Evolutionary conservation across 2,113 vertebrate genomes (phyloP).

Genomic region (Entomyzon cyanotis): DNA sequence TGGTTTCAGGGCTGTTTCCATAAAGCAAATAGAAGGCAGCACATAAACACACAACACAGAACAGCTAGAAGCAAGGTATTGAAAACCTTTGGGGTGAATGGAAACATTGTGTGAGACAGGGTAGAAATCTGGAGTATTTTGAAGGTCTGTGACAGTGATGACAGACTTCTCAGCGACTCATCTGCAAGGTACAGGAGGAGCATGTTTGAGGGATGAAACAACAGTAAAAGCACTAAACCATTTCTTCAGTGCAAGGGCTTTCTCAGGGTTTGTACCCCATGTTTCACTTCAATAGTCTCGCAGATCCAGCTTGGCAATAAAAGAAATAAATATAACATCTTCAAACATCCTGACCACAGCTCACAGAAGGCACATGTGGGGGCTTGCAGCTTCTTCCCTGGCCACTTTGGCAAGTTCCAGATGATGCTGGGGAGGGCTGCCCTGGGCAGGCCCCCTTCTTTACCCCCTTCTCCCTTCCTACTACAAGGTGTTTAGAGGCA

Average conservation of each 20-base stretch:
- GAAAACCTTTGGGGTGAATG: not conserved
- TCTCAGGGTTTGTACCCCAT: not conserved
- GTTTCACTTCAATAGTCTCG: not conserved
- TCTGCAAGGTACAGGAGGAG: not conserved
- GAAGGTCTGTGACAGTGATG: not conserved
- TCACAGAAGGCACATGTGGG: fast-evolving
- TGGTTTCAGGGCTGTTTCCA: not conserved
- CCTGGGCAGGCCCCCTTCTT: not conserved
- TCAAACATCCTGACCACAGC: not conserved
- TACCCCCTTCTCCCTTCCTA: not conserved
- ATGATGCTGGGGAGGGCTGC: not conserved
- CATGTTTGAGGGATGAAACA: not conserved
- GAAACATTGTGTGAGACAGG: not conserved
- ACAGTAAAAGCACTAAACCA: not conserved
- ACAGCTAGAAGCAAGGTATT: not conserved
- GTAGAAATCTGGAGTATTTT: not conserved
- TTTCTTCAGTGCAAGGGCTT: not conserved
- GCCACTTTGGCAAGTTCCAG: not conserved
- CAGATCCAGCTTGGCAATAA: not conserved
- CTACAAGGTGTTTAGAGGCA: not conserved
- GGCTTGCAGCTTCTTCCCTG: not conserved
- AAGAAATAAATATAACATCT: not conserved
- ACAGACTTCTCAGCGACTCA: not conserved
- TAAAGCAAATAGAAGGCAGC: not conserved
- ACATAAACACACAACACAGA: not conserved